Evolutionary conservation across 2,113 vertebrate species (phyloP).

Genomic region (Mellivora capensis): DNA sequence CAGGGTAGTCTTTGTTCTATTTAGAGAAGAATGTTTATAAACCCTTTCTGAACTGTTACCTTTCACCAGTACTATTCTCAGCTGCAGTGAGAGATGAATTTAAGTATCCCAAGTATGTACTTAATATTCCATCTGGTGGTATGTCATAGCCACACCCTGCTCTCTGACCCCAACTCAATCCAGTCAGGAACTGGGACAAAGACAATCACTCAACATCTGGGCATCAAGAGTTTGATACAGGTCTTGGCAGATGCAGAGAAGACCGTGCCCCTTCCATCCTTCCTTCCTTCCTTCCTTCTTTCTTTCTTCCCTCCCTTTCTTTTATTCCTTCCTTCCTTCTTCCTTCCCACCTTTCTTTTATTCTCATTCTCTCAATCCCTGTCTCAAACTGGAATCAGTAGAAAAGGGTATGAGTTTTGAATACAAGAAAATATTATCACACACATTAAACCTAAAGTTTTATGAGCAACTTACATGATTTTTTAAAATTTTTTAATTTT

Average conservation of each 20-base stretch:
- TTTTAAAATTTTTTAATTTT: too few relatives aligned
- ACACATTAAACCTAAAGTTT: background rate
- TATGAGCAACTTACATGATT: background rate
- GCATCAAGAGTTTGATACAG: background rate
- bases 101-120: background rate
- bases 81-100: background rate
- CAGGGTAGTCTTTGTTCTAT: background rate
- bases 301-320: background rate
- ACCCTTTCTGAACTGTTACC: background rate
- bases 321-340: background rate
- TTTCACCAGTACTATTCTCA: background rate
- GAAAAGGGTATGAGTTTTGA: background rate
- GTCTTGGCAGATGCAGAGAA: background rate
- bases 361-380: background rate
- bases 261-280: background rate
- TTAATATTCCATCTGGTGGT: background rate
- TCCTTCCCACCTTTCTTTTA: background rate
- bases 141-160: background rate
- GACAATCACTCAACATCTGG: background rate
- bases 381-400: background rate
- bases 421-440: background rate
- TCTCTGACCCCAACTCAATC: accelerated
- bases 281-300: background rate
- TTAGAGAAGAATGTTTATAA: background rate
- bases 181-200: background rate